These are phyloP conservation scores for Crambe crambe DNA, from an alignment of 37 sponge, comb jelly and placozoan species.

Conservation along the genomic window DNA sequence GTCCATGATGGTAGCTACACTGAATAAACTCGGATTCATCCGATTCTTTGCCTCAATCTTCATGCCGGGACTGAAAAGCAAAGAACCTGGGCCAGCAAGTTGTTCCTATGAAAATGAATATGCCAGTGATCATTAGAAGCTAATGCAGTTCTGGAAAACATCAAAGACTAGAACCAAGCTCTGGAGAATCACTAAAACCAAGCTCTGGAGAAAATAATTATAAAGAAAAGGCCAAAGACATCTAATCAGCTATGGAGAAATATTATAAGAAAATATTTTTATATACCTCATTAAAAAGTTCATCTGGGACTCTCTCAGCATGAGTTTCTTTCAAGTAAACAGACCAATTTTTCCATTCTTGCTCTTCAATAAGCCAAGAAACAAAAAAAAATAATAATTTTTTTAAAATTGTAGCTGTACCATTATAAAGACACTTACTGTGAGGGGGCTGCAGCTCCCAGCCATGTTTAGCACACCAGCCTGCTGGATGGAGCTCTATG, in stretches of 20 bases:
- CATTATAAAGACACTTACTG: constrained; percentile 17
- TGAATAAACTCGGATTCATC: constrained; percentile 55
- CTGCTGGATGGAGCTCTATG: constrained; percentile 72
- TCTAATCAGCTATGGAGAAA: not conserved
- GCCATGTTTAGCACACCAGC: constrained; percentile 72
- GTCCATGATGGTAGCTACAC: constrained; percentile 73
- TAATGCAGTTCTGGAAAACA: no score
- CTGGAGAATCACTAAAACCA: no score
- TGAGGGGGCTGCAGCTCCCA: constrained; percentile 67
- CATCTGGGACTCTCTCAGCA: constrained; percentile 41
- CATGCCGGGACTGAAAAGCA: constrained; percentile 58
- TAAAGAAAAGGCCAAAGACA: no score
- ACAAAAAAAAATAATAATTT: no score
- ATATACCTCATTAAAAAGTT: constrained; percentile 47
- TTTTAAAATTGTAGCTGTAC: no score
- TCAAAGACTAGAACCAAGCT: no score
- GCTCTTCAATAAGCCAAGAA: no score
- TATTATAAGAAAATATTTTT: not conserved
- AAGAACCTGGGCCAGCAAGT: constrained; percentile 45
- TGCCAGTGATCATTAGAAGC: not conserved
- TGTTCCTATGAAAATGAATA: constrained; percentile 43
- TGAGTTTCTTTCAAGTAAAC: constrained; percentile 34
- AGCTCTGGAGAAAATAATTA: no score
- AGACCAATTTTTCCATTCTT: constrained; percentile 45
- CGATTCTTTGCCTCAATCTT: constrained; percentile 77